A percentile compares a stretch with the other conserved stretches of the same genome.
Evolutionary conservation across 2,113 vertebrate genomes (phyloP).

Genomic region (Prionailurus bengalensis): DNA sequence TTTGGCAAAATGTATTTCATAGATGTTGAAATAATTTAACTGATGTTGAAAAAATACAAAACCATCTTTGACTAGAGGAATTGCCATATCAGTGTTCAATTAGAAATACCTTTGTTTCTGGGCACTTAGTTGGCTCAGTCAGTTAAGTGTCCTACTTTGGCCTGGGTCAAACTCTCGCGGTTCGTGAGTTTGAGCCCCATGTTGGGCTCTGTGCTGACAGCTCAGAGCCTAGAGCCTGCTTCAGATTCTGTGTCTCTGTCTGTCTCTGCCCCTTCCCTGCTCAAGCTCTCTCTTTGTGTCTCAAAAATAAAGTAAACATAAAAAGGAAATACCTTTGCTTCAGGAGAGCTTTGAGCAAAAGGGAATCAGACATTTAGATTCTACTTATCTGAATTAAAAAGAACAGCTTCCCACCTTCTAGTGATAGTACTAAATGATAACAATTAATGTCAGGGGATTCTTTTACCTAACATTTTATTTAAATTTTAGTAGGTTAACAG

Average conservation of each 20-base stretch:
- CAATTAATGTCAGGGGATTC: background rate
- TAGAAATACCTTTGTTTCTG: constrained; percentile 63
- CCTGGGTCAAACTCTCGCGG: too few relatives aligned
- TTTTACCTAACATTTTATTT: too few relatives aligned
- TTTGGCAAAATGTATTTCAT: background rate
- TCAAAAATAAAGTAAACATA: too few relatives aligned
- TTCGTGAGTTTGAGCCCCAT: too few relatives aligned
- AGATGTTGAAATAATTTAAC: constrained; percentile 26
- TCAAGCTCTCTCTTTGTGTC: too few relatives aligned
- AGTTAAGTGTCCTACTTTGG: too few relatives aligned
- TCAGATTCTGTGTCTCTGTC: too few relatives aligned
- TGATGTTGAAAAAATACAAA: constrained; percentile 28
- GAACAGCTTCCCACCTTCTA: background rate
- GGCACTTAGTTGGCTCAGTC: too few relatives aligned
- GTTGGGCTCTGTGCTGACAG: too few relatives aligned
- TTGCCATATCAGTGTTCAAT: background rate
- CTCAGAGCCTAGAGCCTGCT: too few relatives aligned
- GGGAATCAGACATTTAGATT: background rate
- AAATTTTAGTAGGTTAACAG: too few relatives aligned
- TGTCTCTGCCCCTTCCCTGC: too few relatives aligned
- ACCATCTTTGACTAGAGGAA: constrained; percentile 59
- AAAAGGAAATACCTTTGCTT: constrained; percentile 53
- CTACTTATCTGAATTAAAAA: background rate
- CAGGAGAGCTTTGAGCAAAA: background rate
- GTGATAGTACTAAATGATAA: background rate